Evolutionary conservation across 2,797 vertebrate species (phyloP), one percentile per base, ranked within the genome.

Genomic region (Thunnus albacares): DNA sequence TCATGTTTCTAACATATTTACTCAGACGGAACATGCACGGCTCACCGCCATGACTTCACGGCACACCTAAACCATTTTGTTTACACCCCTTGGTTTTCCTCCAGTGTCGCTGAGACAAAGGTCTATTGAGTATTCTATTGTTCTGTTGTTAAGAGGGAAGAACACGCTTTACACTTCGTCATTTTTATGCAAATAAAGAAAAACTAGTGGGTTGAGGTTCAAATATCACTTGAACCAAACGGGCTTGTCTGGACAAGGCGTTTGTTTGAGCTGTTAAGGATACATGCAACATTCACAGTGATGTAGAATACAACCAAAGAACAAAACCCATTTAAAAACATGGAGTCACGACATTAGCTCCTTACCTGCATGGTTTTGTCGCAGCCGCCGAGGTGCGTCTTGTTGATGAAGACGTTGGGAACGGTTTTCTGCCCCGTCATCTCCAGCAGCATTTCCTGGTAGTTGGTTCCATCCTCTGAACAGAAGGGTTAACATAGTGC

Each of bases 371-470:
- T 82, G 0, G 97, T 97, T 79, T 94, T 96, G 83, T 99, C 98
- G 81, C 96, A 98, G 85, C 98, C 98, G 0, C 98, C 98, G 6
- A 99, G 0, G 0, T 99, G 98, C 0, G 93, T 97, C 94, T 97
- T 97, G 91, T 98, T 98, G 91, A 99, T 95, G 93, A 99, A 99
- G 57, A 99, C 96, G 22, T 95, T 99, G 35, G 98, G 98, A 77
- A 99, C 98, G 0, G 96, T 99, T 84, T 92, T 97, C 95, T 99
- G 98, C 53, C 96, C 97, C 0, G 97, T 99, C 92, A 99, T 94
- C 89, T 98, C 97, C 1, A 85, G 83, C 68, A 99, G 92, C 33
- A 97, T 84, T 56, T 98, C 97, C 86, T 98, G 97, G 90, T 97
- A 97, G 90, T 80, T 94, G 58, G 93, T 84, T 38, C 98, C 98